Base-by-base conservation (phyloP, 2,113 vertebrate genomes). In the Plotosus lineatus region DNA sequence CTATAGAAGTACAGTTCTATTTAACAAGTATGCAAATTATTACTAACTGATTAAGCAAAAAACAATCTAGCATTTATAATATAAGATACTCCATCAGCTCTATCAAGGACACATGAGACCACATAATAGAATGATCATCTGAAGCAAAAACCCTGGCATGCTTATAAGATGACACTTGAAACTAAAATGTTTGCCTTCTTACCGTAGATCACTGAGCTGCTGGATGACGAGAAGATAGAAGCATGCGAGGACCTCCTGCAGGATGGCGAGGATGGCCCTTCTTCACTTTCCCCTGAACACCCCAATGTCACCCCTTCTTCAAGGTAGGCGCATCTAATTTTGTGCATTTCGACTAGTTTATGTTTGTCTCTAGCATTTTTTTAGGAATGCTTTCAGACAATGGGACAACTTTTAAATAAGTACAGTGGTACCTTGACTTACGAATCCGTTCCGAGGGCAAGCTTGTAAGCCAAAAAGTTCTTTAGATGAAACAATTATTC, bases 211-310 rank as follows among this genome's bases (percentile, higher is more conserved):
- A 97, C 96, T 78, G 97, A 97, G 91, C 93, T 98, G 86, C 89
- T 97, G 88, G 96, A 97, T 75, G 96, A 97, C 87, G 95, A 97
- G 83, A 97, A 97, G 90, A 93, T 96, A 85, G 97, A 97, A 84
- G 93, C 94, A 87, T 95, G 95, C 61, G 96, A 98, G 92, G 97
- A 97, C 86, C 91, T 98, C 89, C 96, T 96, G 84, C 95, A 95
- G 90, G 97, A 98, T 56, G 89, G 90, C 74, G 92, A 94, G 84
- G 95, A 96, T 75, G 94, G 94, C 86, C 89, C 94, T 26, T 84
- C 77, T 68, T 86, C 78, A 23, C 50, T 66, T 86, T 71, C 77
- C 9, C 79, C 83, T 53, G 31, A 76, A 69, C 85, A 82, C 51
- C 61, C 65, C 21, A 50, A 76, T 15, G 76, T 71, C 69, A 60